phyloP scores from a whole-genome alignment of 2,113 vertebrate species.

The Shinisaurus crocodilurus region DNA sequence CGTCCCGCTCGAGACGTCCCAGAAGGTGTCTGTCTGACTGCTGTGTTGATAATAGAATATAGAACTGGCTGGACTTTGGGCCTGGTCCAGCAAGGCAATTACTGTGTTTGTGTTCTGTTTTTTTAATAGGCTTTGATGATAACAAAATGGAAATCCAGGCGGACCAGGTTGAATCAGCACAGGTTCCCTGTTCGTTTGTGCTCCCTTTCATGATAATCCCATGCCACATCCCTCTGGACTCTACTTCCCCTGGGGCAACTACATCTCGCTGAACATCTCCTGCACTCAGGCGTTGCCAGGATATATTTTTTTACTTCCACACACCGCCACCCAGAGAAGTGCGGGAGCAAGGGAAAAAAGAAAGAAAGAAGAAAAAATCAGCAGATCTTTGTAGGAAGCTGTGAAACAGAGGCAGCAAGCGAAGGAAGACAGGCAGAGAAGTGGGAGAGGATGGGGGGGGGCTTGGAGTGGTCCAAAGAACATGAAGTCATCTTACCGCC shows the following conservation, averaged over 20 bases:
- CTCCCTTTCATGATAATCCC: no score
- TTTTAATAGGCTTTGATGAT: no score
- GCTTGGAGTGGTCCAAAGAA: constrained; percentile 21
- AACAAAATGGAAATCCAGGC: neutral
- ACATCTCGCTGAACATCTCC: neutral
- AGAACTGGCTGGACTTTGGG: neutral
- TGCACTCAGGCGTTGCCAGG: neutral
- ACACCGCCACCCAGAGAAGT: neutral
- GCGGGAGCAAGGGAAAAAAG: neutral
- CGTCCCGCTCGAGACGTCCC: no score
- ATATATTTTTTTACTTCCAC: neutral
- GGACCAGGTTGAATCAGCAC: no score
- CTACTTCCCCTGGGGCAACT: neutral
- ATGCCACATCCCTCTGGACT: neutral
- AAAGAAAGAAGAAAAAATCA: accelerated
- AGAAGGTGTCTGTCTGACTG: neutral
- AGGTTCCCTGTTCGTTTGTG: neutral
- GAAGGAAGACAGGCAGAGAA: neutral
- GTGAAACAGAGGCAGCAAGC: neutral
- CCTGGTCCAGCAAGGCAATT: neutral
- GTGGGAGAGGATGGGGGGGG: neutral
- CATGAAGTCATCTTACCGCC: constrained; percentile 57
- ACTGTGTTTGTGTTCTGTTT: neutral
- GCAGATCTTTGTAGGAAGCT: constrained; percentile 9
- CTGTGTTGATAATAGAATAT: no score